Evolutionary conservation across 2,797 vertebrate species (phyloP), one percentile per base, ranked within the genome.

Genomic region (Picus viridis): DNA sequence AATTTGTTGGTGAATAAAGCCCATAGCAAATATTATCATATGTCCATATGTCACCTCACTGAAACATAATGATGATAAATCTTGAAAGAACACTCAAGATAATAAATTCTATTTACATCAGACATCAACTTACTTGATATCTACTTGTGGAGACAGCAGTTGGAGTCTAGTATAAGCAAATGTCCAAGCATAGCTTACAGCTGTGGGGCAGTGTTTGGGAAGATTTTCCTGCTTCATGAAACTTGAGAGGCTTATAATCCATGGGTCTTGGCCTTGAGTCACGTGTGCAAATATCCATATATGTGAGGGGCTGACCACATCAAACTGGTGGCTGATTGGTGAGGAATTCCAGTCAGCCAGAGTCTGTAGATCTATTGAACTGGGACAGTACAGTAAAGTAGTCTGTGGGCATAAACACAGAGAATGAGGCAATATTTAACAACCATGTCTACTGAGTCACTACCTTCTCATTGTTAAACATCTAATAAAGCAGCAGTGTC

Each of bases 211-310:
- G 97, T 99, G 98, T 92, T 99, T 99, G 87, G 99, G 99, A 85
- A 99, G 98, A 96, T 99, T 97, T 97, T 99, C 99, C 95, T 99
- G 99, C 84, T 99, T 98, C 98, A 99, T 98, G 97, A 99, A 99
- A 98, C 99, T 99, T 92, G 99, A 99, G 84, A 99, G 98, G 97
- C 99, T 99, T 98, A 99, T 99, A 97, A 99, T 99, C 99, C 99
- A 99, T 5, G 99, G 99, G 97, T 99, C 99, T 96, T 99, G 99
- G 84, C 98, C 99, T 98, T 99, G 99, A 88, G 99, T 99, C 73
- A 99, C 99, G 30, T 99, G 99, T 92, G 99, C 99, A 98, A 99
- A 99, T 96, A 99, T 99, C 99, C 99, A 99, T 97, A 99, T 99
- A 96, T 99, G 99, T 5, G 99, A 99, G 27, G 99, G 99, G 97